A percentile compares a stretch with the other conserved stretches of the same genome.
Conservation (phyloP, 1,140 invertebrate genomes). For the Aleiodes sp. region DNA sequence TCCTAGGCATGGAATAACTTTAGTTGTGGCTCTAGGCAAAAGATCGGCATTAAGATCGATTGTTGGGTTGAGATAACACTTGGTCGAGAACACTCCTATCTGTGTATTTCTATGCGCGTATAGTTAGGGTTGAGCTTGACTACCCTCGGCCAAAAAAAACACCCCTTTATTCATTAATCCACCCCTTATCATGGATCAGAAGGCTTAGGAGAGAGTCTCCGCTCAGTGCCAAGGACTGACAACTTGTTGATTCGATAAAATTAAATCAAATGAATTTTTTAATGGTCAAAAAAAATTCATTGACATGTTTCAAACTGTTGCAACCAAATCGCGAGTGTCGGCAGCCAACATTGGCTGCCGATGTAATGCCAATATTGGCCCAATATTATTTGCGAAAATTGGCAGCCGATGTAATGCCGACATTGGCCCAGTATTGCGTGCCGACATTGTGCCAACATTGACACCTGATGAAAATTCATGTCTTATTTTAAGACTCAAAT, state of each 20-base stretch:
- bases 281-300: too few relatives aligned
- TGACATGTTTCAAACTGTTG: too few relatives aligned
- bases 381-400: too few relatives aligned
- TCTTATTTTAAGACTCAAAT: too few relatives aligned
- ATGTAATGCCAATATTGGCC: too few relatives aligned
- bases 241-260: conserved; percentile 23
- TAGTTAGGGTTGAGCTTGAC: not conserved
- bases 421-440: too few relatives aligned
- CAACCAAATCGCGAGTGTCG: too few relatives aligned
- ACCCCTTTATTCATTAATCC: conserved; percentile 23
- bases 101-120: not conserved
- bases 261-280: not conserved
- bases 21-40: conserved; percentile 25
- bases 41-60: conserved; percentile 43
- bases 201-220: not conserved
- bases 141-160: not conserved
- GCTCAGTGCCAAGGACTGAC: not conserved
- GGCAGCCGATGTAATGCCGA: too few relatives aligned
- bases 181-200: conserved; percentile 17
- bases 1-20: conserved; percentile 48
- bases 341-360: too few relatives aligned
- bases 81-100: not conserved
- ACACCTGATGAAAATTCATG: too few relatives aligned
- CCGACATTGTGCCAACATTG: too few relatives aligned
- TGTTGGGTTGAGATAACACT: conserved; percentile 7